phyloP scores from a whole-genome alignment of 2,888 invertebrate species.

The Ormyrus pomaceus region DNA sequence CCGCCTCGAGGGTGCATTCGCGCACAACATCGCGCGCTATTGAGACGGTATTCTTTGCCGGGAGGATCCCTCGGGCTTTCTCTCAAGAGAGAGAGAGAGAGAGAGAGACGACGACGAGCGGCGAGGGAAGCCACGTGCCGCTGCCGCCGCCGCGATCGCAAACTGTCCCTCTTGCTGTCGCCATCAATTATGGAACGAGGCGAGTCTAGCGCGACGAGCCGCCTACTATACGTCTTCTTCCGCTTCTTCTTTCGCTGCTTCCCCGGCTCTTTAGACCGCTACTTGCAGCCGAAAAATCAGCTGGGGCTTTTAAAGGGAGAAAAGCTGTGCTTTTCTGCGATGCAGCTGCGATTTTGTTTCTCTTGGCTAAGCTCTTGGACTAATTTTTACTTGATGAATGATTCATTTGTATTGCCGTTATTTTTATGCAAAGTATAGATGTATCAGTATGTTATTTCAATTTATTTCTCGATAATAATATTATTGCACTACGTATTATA shows the following conservation, averaged over 20 bases:
- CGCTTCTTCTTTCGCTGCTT: constrained; percentile 9
- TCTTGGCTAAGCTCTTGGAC: too few species aligned
- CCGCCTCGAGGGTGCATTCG: constrained; percentile 60
- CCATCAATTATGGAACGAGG: constrained; percentile 72
- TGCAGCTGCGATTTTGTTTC: too few species aligned
- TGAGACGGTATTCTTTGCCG: constrained; percentile 65
- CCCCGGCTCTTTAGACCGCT: constrained; percentile 46
- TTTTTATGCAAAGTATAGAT: too few species aligned
- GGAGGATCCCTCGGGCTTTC: constrained; percentile 64
- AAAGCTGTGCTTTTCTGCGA: too few species aligned
- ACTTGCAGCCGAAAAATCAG: background rate
- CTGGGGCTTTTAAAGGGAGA: background rate
- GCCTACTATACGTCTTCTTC: constrained; percentile 33
- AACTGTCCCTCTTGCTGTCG: constrained; percentile 61
- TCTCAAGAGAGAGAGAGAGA: background rate
- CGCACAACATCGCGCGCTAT: constrained; percentile 61
- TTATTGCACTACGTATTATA: too few species aligned
- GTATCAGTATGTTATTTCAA: too few species aligned
- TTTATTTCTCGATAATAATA: too few species aligned
- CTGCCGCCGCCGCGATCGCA: constrained; percentile 4
- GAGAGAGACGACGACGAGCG: background rate
- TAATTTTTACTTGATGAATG: too few species aligned
- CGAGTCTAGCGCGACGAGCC: constrained; percentile 69
- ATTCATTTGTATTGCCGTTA: too few species aligned
- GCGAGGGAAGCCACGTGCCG: constrained; percentile 4